A percentile compares a stretch with the other conserved stretches of the same genome.
Evolutionary conservation across 2,113 vertebrate species (phyloP).

Genomic region (Pelusios castaneus): DNA sequence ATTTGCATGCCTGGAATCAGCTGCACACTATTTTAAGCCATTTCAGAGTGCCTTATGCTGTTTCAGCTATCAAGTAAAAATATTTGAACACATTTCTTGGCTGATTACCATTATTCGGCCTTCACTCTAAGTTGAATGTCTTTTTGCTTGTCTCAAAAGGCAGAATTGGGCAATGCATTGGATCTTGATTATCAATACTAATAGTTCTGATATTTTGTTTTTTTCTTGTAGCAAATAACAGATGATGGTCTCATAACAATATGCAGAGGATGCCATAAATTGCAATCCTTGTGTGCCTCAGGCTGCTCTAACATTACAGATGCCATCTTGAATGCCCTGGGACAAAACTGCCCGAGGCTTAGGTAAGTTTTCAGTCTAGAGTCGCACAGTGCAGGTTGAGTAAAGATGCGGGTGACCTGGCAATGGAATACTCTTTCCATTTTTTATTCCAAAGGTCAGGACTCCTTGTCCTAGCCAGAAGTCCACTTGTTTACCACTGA

Average conservation of each 20-base stretch:
- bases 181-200: neutral
- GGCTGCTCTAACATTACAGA: slow-evolving; percentile 98
- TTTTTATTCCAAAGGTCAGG: neutral
- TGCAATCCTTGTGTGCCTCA: slow-evolving; percentile 96
- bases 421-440: fast-evolving
- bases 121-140: neutral
- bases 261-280: slow-evolving; percentile 95
- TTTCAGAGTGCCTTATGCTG: fast-evolving
- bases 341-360: slow-evolving; percentile 95
- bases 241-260: slow-evolving; percentile 98
- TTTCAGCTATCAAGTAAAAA: neutral
- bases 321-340: slow-evolving; percentile 94
- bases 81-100: fast-evolving
- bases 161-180: fast-evolving
- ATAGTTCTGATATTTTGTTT: slow-evolving; percentile 11
- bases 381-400: fast-evolving
- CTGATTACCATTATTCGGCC: neutral
- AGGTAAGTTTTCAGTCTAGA: slow-evolving; percentile 76
- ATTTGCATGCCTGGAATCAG: neutral
- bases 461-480: neutral
- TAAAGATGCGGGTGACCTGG: fast-evolving
- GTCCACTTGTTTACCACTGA: fast-evolving
- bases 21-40: fast-evolving
- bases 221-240: slow-evolving; percentile 93
- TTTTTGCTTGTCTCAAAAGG: neutral